Evolutionary conservation across 1,140 invertebrate genomes (phyloP), one percentile per base, ranked within the genome.

Genomic region (Microplitis demolitor): DNA sequence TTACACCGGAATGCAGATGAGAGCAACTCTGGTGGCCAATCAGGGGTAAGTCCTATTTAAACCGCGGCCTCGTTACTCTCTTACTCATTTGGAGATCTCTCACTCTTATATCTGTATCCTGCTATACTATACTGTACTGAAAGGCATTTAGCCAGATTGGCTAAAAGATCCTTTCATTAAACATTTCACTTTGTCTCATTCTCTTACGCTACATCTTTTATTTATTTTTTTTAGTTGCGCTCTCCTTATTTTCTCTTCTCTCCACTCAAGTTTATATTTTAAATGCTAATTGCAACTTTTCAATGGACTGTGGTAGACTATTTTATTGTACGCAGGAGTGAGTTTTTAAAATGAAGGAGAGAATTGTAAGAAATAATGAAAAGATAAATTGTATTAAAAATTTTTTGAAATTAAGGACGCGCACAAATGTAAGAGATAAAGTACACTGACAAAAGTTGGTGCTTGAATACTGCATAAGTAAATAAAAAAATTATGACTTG

Each of bases 221-320:
- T 33, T n/a, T 69, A 39, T 77, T 24, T 73, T 74, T 68, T 51
- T 72, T 67, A 45, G 39, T 61, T 68, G 45, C 56, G 33, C 60
- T 69, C 69, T 76, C 61, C 70, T 77, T 74, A 77, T 70, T 76
- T 69, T 74, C 66, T 67, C 68, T 63, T 67, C 68, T 54, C 53
- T 60, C 54, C 63, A 51, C 58, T 58, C 62, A 82, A 81, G 80
- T 84, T 85, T 84, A 82, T 84, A 84, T 85, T 85, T 86, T 85
- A 83, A 85, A 86, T 86, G 85, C 83, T 87, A 85, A 86, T 87
- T 87, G 84, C 85, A 81, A 85, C 80, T 82, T 85, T 85, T 85
- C 82, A 86, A 87, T 85, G 82, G 84, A 71, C 79, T 82, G 76
- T 78, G 71, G 71, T 75, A 78, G 72, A 64, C 34, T 66, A 45